Evolutionary conservation across 2,888 invertebrate species (phyloP), one percentile per base, ranked within the genome.

Genomic region (Cosmia pyralina): DNA sequence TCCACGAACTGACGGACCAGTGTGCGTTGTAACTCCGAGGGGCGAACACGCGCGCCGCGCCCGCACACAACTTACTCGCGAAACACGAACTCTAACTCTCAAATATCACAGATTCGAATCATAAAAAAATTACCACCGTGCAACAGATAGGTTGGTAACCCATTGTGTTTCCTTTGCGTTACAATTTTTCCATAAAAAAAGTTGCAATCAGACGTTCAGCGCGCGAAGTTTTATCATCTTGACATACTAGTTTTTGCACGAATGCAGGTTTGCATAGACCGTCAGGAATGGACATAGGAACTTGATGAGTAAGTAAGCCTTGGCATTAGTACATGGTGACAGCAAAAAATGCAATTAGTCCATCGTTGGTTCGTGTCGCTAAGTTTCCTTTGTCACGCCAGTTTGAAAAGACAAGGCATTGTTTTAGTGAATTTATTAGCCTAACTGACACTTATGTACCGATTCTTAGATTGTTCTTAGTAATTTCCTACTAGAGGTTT

Each of bases 301-400:
- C 92, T 93, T 88, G 93, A 94, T 95, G 95, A 95, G 95, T 95
- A 94, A 95, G 94, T 95, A 92, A 86, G 91, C 95, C 95, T 95
- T 95, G 95, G 94, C 92, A 93, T 93, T 94, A 94, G 94, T 93
- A 84, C 84, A 78, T 76, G 78, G 79, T 92, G 93, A 92, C 93
- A 90, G 94, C 90, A 95, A 95, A 96, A 95, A 95, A 90, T 91
- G 93, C 92, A 96, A 95, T 96, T 95, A 95, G 91, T 89, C 89
- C 91, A 92, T 92, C 92, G 92, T 90, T 91, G 92, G 81, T 86
- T 92, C 91, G 91, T 90, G 90, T 82, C 84, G 79, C 90, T 92
- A 93, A 93, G 94, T 92, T 93, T 92, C 93, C 95, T 95, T 95
- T 95, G 96, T 96, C 95, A 95, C 91, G 94, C 89, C 90, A 94